phyloP scores from a whole-genome alignment of 92 coral and sea anemone species.

The Actinostola sp. region DNA sequence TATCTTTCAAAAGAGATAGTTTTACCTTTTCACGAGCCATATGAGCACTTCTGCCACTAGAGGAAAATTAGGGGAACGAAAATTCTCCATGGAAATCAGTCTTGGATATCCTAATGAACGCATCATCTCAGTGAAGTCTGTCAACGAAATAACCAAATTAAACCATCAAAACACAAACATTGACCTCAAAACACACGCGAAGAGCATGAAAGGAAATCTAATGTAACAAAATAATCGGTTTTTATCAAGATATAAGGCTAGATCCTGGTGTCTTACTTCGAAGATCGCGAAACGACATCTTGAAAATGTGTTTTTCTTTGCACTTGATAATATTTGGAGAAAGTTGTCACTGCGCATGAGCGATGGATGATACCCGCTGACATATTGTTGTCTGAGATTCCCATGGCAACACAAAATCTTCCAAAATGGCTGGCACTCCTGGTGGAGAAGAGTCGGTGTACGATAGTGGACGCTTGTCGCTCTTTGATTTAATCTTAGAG shows the following conservation, averaged over 20 bases:
- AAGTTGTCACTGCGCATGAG: constrained; percentile 72
- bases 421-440: constrained; percentile 87
- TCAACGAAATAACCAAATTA: constrained; percentile 22
- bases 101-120: constrained; percentile 96
- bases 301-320: constrained; percentile 31
- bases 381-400: constrained; percentile 58
- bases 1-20: background rate
- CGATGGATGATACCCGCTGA: constrained; percentile 65
- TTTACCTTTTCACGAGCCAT: constrained; percentile 96
- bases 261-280: constrained; percentile 78
- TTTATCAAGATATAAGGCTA: background rate
- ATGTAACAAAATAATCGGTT: background rate
- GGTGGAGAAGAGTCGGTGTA: constrained; percentile 77
- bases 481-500: constrained; percentile 89
- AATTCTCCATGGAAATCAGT: constrained; percentile 99
- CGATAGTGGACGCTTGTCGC: constrained; percentile 77
- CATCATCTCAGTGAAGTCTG: constrained; percentile 99
- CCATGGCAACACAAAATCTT: constrained; percentile 61
- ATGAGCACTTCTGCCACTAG: constrained; percentile 96
- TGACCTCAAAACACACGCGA: background rate
- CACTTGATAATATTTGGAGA: constrained; percentile 22
- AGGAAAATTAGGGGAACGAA: constrained; percentile 94
- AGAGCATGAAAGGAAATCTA: background rate
- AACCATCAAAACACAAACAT: constrained; percentile 7
- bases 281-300: constrained; percentile 97